Conservation (phyloP, 2,797 vertebrate genomes). For the Phalloptychus januarius region DNA sequence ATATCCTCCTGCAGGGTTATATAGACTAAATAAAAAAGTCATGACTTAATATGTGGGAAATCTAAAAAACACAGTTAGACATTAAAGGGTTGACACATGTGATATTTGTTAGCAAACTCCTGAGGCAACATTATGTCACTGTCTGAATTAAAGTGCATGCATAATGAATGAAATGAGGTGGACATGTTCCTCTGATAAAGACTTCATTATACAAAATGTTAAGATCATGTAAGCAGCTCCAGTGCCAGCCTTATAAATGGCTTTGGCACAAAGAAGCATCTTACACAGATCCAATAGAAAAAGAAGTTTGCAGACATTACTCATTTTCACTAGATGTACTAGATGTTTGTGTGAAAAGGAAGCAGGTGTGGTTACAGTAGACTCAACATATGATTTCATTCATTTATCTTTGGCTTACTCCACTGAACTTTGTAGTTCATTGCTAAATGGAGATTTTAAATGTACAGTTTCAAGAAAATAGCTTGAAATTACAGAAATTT, state of each 20-base stretch:
- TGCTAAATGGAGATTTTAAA: background rate
- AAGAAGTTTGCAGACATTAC: slow-evolving; percentile 30
- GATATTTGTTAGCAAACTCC: slow-evolving; percentile 26
- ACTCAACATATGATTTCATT: slow-evolving; percentile 68
- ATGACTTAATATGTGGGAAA: slow-evolving; percentile 30
- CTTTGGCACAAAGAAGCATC: slow-evolving; percentile 15
- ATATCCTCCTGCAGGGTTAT: slow-evolving; percentile 27
- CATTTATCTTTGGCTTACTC: slow-evolving; percentile 24
- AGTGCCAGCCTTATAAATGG: slow-evolving; percentile 27
- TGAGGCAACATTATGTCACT: slow-evolving; percentile 46
- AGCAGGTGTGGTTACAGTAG: slow-evolving; percentile 52
- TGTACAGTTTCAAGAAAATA: background rate
- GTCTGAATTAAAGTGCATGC: slow-evolving; percentile 51
- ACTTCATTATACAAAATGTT: slow-evolving; percentile 56
- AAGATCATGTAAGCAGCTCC: slow-evolving; percentile 33
- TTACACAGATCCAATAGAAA: slow-evolving; percentile 18
- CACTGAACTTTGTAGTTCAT: slow-evolving; percentile 16
- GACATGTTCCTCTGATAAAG: slow-evolving; percentile 56
- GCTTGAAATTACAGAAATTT: background rate
- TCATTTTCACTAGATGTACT: slow-evolving; percentile 34
- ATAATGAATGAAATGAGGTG: slow-evolving; percentile 56
- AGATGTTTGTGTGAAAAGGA: slow-evolving; percentile 60
- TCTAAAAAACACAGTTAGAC: slow-evolving; percentile 25
- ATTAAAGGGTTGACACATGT: slow-evolving; percentile 36
- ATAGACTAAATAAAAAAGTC: slow-evolving; percentile 23